These are phyloP conservation scores for Hyles euphorbiae DNA, from an alignment of 1,140 invertebrate genomes.

Conservation along the genomic window DNA sequence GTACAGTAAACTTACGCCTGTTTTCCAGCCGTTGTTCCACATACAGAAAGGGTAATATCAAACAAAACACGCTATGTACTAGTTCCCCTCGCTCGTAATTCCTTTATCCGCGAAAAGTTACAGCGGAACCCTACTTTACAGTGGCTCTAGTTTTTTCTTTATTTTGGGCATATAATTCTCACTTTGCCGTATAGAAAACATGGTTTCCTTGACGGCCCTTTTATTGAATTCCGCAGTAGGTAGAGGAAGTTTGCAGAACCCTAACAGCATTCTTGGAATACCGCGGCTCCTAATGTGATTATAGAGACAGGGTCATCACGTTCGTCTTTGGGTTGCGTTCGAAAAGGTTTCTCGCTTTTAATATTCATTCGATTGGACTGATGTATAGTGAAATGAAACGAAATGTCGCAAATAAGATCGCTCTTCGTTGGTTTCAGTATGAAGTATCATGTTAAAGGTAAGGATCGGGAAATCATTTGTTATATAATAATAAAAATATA, in stretches of 20 bases:
- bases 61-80: constrained; percentile 38
- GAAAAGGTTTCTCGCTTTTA: constrained; percentile 6
- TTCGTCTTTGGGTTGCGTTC: constrained; percentile 14
- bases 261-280: constrained; percentile 49
- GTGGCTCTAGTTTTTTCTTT: constrained; percentile 40
- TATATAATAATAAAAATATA: no score
- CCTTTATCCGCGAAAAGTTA: constrained; percentile 47
- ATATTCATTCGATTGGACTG: neutral
- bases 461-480: no score
- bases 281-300: constrained; percentile 34
- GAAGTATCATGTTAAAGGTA: no score
- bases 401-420: constrained; percentile 1
- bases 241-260: constrained; percentile 46
- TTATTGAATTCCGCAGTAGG: constrained; percentile 63
- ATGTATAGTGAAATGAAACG: no score
- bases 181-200: constrained; percentile 45
- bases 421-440: neutral
- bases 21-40: neutral
- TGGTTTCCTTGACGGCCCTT: constrained; percentile 33
- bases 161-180: constrained; percentile 55
- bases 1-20: no score
- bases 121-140: constrained; percentile 40
- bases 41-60: constrained; percentile 29
- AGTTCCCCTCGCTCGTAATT: constrained; percentile 50
- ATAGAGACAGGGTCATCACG: constrained; percentile 17